Conservation (phyloP, 2,888 invertebrate genomes). For the Dyspetes luteomarginatus region DNA sequence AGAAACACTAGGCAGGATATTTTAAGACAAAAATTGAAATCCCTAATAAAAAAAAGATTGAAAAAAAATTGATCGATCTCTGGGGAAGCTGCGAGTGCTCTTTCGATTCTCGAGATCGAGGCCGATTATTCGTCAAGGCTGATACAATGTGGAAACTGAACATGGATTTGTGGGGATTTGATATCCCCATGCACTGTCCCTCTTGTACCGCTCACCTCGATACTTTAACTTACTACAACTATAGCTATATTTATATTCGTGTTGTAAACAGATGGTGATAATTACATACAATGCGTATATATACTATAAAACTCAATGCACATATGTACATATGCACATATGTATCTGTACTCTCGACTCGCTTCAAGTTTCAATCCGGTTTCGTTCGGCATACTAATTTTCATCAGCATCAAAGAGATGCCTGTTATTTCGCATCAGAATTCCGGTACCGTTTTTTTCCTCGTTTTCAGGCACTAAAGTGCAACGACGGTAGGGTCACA, state of each 20-base stretch:
- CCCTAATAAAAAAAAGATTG: slow-evolving; percentile 1
- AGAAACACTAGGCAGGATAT: too few species aligned
- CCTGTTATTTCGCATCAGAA: slow-evolving; percentile 63
- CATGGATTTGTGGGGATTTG: slow-evolving; percentile 61
- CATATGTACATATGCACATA: slow-evolving; percentile 35
- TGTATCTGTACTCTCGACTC: slow-evolving; percentile 46
- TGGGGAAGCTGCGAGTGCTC: slow-evolving; percentile 49
- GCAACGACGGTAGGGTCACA: neutral
- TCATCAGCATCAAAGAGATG: slow-evolving; percentile 14
- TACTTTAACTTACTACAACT: slow-evolving; percentile 8
- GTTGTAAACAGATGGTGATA: neutral
- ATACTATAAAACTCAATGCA: too few species aligned
- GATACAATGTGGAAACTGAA: slow-evolving; percentile 64
- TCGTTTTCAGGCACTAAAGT: slow-evolving; percentile 1
- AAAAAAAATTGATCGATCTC: slow-evolving; percentile 32
- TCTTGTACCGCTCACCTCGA: slow-evolving; percentile 32
- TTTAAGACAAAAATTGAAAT: neutral
- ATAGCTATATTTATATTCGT: slow-evolving; percentile 17
- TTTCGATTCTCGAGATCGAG: slow-evolving; percentile 58
- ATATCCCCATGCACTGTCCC: slow-evolving; percentile 39
- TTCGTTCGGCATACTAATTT: slow-evolving; percentile 64
- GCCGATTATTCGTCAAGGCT: slow-evolving; percentile 65
- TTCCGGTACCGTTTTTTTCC: slow-evolving; percentile 65
- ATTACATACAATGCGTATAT: too few species aligned
- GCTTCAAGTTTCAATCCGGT: slow-evolving; percentile 64